These are phyloP conservation scores for Meriones psammophilus DNA, from an alignment of 2,797 vertebrate genomes.

Conservation along the genomic window DNA sequence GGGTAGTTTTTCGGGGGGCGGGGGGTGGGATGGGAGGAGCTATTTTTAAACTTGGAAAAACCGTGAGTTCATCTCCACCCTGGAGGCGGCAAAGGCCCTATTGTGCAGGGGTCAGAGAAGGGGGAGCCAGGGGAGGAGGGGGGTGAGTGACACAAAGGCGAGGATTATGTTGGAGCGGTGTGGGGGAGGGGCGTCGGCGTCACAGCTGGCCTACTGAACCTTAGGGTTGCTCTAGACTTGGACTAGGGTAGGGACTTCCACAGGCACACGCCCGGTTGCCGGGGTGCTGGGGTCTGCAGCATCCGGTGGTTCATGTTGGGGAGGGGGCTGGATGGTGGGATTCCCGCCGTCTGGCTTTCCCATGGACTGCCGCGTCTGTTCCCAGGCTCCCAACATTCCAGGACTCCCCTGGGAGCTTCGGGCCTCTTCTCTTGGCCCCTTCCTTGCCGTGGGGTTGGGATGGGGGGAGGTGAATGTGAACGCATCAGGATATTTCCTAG, in stretches of 20 bases:
- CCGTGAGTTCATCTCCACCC: constrained; percentile 81
- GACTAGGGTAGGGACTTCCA: neutral
- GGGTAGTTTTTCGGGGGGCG: neutral
- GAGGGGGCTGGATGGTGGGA: constrained; percentile 73
- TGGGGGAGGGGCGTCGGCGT: neutral
- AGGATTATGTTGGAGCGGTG: constrained; percentile 63
- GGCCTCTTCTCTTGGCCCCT: constrained; percentile 49
- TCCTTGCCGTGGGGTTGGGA: neutral
- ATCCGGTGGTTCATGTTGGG: constrained; percentile 61
- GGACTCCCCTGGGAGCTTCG: constrained; percentile 74
- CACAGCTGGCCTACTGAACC: constrained; percentile 80
- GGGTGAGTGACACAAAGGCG: constrained; percentile 75
- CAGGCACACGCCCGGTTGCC: constrained; percentile 5
- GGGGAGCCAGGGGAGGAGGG: neutral
- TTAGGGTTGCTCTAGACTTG: constrained; percentile 23
- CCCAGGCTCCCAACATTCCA: constrained; percentile 82
- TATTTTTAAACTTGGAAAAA: constrained; percentile 84
- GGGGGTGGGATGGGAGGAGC: constrained; percentile 49
- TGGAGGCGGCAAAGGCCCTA: constrained; percentile 76
- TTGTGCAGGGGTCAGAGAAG: constrained; percentile 74
- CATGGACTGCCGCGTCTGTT: constrained; percentile 74
- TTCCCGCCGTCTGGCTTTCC: constrained; percentile 78
- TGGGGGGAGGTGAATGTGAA: constrained; percentile 58
- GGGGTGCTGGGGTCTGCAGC: constrained; percentile 54
- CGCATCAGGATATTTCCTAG: neutral